Percentiles rank a stretch among this genome's conserved stretches.
Conservation (phyloP, 2,797 vertebrate species). For the Hyperoplus immaculatus region DNA sequence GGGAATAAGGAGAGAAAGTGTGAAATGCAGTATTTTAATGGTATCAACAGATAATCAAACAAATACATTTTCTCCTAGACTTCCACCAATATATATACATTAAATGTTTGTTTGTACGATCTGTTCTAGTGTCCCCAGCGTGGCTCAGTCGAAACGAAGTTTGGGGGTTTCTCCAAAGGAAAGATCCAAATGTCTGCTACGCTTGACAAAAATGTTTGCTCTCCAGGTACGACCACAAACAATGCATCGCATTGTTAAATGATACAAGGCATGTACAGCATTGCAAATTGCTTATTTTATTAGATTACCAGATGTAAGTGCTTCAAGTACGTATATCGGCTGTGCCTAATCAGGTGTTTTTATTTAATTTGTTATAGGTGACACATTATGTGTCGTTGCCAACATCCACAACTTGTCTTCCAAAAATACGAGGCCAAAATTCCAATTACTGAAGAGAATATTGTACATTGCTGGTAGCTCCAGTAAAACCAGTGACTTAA, state of each 20-base stretch:
- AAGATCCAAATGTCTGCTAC: slow-evolving; percentile 90
- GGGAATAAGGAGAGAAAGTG: background rate
- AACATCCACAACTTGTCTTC: slow-evolving; percentile 92
- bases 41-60: too few relatives aligned
- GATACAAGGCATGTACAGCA: background rate
- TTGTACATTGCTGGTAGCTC: slow-evolving; percentile 83
- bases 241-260: background rate
- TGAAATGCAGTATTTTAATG: too few relatives aligned
- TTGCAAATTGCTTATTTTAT: background rate
- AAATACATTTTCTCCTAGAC: too few relatives aligned
- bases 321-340: background rate
- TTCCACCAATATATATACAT: background rate
- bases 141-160: slow-evolving; percentile 89
- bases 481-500: slow-evolving; percentile 73
- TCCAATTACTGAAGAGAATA: slow-evolving; percentile 85
- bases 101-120: slow-evolving; percentile 37
- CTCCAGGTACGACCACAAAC: slow-evolving; percentile 85
- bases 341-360: background rate
- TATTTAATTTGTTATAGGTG: slow-evolving; percentile 82
- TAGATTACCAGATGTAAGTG: background rate
- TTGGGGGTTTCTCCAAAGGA: slow-evolving; percentile 92
- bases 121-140: slow-evolving; percentile 87
- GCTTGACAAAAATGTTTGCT: slow-evolving; percentile 89
- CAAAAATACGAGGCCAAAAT: slow-evolving; percentile 87
- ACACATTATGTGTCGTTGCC: slow-evolving; percentile 90